Percentiles rank a stretch among this genome's conserved stretches.
Conservation (phyloP, 2,797 vertebrate species). For the Rhinella marina region DNA sequence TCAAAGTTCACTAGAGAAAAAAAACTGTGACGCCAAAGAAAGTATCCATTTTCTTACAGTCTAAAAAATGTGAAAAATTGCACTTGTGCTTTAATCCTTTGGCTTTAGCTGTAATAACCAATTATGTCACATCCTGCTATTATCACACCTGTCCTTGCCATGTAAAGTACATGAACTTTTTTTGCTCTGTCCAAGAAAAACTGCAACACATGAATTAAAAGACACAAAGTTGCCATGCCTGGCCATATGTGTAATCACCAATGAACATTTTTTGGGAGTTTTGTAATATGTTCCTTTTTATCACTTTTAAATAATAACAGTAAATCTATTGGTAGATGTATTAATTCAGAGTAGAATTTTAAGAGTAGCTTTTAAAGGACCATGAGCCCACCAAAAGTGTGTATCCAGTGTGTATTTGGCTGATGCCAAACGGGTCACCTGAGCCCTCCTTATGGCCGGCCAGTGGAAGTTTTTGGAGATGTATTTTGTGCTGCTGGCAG, state of each 20-base stretch:
- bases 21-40: neutral
- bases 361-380: neutral
- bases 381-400: too few relatives aligned
- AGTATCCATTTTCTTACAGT: constrained; percentile 1
- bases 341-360: neutral
- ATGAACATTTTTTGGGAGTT: neutral
- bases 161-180: neutral
- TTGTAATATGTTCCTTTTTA: neutral
- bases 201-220: neutral
- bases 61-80: neutral
- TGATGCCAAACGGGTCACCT: too few relatives aligned
- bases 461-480: too few relatives aligned
- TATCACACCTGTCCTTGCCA: neutral
- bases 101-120: constrained; percentile 8
- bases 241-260: neutral
- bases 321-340: neutral
- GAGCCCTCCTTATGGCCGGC: too few relatives aligned
- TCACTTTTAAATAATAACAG: neutral
- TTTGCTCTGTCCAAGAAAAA: too few relatives aligned
- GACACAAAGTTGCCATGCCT: neutral
- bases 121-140: constrained; percentile 20
- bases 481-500: too few relatives aligned
- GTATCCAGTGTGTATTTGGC: too few relatives aligned
- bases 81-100: constrained; percentile 12
- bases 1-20: neutral